Evolutionary conservation across 2,888 invertebrate species (phyloP).

Genomic region (Metellina segmentata): DNA sequence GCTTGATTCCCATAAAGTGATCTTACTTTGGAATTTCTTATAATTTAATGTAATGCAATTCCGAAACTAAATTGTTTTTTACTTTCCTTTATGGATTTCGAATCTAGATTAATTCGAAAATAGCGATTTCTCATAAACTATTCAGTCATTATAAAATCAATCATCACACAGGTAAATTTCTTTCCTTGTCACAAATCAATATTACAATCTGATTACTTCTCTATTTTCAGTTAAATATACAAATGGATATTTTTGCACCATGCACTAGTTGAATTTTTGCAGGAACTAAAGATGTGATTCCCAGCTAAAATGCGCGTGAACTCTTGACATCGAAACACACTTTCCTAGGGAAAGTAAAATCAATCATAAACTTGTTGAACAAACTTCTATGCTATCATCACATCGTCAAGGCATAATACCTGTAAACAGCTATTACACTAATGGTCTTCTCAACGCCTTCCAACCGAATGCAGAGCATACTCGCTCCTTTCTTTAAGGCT

Average conservation of each 20-base stretch:
- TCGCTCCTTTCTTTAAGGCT: too few relatives aligned
- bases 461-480: neutral
- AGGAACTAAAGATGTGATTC: neutral
- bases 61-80: too few relatives aligned
- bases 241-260: neutral
- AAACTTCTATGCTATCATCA: slow-evolving; percentile 6
- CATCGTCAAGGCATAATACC: neutral
- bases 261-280: neutral
- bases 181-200: too few relatives aligned
- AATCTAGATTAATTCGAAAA: too few relatives aligned
- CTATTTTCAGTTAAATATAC: neutral
- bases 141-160: too few relatives aligned
- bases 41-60: too few relatives aligned
- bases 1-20: too few relatives aligned
- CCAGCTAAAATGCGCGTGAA: slow-evolving; percentile 24
- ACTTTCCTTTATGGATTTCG: too few relatives aligned
- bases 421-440: slow-evolving; percentile 19
- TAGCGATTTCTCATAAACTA: too few relatives aligned
- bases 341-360: slow-evolving; percentile 44
- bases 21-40: too few relatives aligned
- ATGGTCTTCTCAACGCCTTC: neutral
- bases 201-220: neutral
- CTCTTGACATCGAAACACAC: slow-evolving; percentile 63
- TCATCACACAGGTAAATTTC: too few relatives aligned
- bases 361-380: slow-evolving; percentile 39